Conservation (phyloP, 2,797 vertebrate species). For the Trematomus bernacchii region DNA sequence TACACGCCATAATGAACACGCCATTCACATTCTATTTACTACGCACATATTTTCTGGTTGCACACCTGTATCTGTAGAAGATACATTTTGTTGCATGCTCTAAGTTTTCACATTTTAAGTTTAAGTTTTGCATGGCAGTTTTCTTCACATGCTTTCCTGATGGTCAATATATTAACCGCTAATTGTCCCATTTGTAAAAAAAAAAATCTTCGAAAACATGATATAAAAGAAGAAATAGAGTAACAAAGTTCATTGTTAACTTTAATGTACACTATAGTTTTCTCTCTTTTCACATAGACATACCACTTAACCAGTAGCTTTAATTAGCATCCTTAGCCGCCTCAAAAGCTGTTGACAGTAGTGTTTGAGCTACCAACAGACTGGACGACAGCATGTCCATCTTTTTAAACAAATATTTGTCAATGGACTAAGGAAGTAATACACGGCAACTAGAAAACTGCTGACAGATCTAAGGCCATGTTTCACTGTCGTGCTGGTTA, state of each 20-base stretch:
- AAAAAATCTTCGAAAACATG: neutral
- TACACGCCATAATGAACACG: neutral
- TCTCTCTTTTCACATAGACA: neutral
- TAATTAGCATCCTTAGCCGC: neutral
- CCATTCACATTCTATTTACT: slow-evolving; percentile 10
- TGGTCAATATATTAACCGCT: too few relatives aligned
- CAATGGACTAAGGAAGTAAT: neutral
- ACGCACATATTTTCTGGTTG: slow-evolving; percentile 8
- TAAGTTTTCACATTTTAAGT: slow-evolving; percentile 8
- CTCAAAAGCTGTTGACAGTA: neutral
- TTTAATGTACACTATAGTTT: neutral
- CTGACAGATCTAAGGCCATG: slow-evolving; percentile 41
- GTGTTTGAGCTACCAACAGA: neutral
- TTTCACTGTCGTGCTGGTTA: slow-evolving; percentile 6
- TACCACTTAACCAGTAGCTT: neutral
- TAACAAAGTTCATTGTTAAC: neutral
- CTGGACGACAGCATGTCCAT: neutral
- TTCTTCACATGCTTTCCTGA: neutral
- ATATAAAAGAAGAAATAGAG: neutral
- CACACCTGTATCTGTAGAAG: slow-evolving; percentile 11
- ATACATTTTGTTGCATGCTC: slow-evolving; percentile 45
- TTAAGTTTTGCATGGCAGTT: slow-evolving; percentile 40
- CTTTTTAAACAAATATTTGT: neutral
- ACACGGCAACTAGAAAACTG: slow-evolving; percentile 24
- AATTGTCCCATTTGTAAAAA: too few relatives aligned